Conservation (phyloP, 2,888 invertebrate species). For the Deilephila porcellus region DNA sequence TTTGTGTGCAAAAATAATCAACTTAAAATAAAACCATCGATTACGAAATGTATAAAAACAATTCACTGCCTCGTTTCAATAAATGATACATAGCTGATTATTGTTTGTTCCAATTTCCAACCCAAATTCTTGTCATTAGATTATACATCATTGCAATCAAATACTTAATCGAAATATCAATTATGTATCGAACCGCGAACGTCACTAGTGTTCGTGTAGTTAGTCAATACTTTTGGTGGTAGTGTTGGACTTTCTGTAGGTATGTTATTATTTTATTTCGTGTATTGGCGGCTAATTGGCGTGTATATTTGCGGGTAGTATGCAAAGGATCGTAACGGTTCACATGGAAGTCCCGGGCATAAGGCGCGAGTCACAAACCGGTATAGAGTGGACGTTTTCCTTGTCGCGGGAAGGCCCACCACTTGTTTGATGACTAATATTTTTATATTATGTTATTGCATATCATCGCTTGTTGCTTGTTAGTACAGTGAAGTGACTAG, state of each 20-base stretch:
- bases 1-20: no score
- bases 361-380: not conserved
- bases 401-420: slow-evolving; percentile 1
- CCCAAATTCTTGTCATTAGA: no score
- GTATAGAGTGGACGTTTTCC: not conserved
- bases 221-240: not conserved
- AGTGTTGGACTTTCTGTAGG: not conserved
- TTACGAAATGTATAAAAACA: no score
- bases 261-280: not conserved
- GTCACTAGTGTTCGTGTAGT: not conserved
- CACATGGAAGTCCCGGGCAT: not conserved
- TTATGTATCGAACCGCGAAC: no score
- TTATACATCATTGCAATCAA: no score
- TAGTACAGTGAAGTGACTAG: not conserved
- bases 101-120: no score
- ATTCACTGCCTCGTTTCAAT: no score
- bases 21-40: no score
- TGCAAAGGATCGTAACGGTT: not conserved
- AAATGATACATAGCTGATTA: no score
- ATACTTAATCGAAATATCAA: no score
- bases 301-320: not conserved
- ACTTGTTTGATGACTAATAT: slow-evolving; percentile 10
- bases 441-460: not conserved
- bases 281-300: not conserved
- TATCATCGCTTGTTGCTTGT: not conserved